Base-by-base conservation (phyloP, 2,888 invertebrate genomes). In the Zhuqinia jingwanae region DNA sequence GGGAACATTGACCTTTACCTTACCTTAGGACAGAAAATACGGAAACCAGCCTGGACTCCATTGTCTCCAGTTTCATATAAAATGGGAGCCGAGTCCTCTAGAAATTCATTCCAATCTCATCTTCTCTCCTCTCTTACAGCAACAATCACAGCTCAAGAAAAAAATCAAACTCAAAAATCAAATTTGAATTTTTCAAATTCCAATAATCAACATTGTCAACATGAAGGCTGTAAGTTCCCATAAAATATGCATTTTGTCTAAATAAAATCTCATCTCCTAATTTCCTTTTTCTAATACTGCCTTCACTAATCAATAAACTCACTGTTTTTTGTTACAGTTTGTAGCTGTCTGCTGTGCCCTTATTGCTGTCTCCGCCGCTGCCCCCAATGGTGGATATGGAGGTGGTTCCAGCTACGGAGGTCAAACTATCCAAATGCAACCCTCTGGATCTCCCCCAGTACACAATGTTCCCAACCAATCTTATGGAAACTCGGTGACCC, bases 191-290 rank as follows among this genome's bases (percentile, higher is more conserved):
- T 65, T 56, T 56, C 56, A 30, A 25, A 56, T 53, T 53, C 36
- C 3, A 47, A 45, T 36, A 47, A 73, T 17, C 30, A 30, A 36
- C n/a, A n/a, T n/a, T n/a, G n/a, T 36, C 78, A 78, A 25, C 45
- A 80, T 80, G 80, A 80, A 80, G 56, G 65, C 80, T 80, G 80
- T 80, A 80, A 80, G 80, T 80, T 30, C 13, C 27, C 17, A 53
- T 15, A 8, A 11, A 77, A 77, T 15, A 76, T 30, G n/a, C 70
- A 1, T 20, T 47, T 2, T 2, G 13, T 47, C 10, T 8, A 50
- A 50, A 25, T 3, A 56, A 20, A 56, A 53, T 75, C n/a, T 20
- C 10, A 42, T 60, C 17, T n/a, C 30, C 8, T 30, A 17, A 47
- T 10, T 65, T 6, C 27, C 13, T 0, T 22, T 60, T 25, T 65